Conservation (phyloP, 2,113 vertebrate genomes). For the Eudyptes chrysolophus region DNA sequence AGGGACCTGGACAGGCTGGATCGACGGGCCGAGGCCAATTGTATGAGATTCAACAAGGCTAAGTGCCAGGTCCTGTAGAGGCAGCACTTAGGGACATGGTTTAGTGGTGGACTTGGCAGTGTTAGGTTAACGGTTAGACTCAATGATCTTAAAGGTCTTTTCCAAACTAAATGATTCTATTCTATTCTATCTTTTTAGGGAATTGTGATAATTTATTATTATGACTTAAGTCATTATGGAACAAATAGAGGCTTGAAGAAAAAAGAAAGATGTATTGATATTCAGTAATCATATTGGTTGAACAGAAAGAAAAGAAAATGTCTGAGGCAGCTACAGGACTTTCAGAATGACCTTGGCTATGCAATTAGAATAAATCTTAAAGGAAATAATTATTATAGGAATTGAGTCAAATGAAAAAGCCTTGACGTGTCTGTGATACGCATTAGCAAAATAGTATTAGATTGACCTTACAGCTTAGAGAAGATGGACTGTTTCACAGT, state of each 20-base stretch:
- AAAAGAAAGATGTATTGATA: not conserved
- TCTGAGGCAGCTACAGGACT: not conserved
- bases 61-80: too few relatives aligned
- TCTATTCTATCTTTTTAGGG: not conserved
- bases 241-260: not conserved
- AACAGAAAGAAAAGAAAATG: not conserved
- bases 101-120: not conserved
- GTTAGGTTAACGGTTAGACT: fast-evolving
- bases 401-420: constrained; percentile 13
- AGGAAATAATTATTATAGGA: constrained; percentile 23
- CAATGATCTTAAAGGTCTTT: not conserved
- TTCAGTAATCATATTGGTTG: not conserved
- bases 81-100: not conserved
- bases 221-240: not conserved
- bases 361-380: constrained; percentile 26
- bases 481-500: not conserved
- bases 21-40: too few relatives aligned
- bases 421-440: not conserved
- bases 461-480: not conserved
- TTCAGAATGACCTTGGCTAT: not conserved
- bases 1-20: too few relatives aligned
- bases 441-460: constrained; percentile 1
- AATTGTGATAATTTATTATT: not conserved
- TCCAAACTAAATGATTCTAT: not conserved
- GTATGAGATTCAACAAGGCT: too few relatives aligned